phyloP scores from a whole-genome alignment of 2,113 vertebrate species.

The Eretmochelys imbricata region DNA sequence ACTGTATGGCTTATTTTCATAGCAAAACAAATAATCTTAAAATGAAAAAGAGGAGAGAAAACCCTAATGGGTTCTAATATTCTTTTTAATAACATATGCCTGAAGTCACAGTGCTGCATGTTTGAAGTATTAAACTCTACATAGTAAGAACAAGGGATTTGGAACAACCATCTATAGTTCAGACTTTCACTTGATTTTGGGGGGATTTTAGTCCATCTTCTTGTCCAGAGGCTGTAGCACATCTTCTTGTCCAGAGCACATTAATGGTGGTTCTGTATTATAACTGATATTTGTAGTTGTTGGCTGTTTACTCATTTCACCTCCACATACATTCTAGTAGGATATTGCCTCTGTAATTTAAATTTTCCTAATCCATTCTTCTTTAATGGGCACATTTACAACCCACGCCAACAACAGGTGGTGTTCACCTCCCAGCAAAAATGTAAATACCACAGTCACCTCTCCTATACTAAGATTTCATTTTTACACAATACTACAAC shows the following conservation, averaged over 20 bases:
- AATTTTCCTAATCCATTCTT: not conserved
- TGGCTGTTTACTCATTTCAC: not conserved
- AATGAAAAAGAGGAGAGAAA: too few relatives aligned
- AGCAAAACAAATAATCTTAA: not conserved
- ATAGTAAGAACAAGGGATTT: not conserved
- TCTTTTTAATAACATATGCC: not conserved
- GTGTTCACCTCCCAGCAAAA: not conserved
- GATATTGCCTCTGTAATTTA: not conserved
- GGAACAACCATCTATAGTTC: slow-evolving; percentile 14
- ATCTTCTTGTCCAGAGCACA: not conserved
- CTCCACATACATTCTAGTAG: not conserved
- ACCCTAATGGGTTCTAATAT: not conserved
- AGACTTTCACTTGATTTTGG: not conserved
- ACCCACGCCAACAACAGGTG: not conserved
- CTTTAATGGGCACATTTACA: not conserved
- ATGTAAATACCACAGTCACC: not conserved
- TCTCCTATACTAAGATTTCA: not conserved
- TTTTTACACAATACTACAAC: not conserved
- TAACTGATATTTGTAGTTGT: not conserved
- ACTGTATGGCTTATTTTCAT: not conserved
- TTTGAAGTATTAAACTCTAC: not conserved
- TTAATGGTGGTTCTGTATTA: not conserved
- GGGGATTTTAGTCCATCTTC: not conserved
- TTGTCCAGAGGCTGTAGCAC: not conserved
- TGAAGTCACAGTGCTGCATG: not conserved